Evolutionary conservation across 92 coral and sea anemone genomes (phyloP), one percentile per base, ranked within the genome.

Genomic region (Palythoa caribaeorum): DNA sequence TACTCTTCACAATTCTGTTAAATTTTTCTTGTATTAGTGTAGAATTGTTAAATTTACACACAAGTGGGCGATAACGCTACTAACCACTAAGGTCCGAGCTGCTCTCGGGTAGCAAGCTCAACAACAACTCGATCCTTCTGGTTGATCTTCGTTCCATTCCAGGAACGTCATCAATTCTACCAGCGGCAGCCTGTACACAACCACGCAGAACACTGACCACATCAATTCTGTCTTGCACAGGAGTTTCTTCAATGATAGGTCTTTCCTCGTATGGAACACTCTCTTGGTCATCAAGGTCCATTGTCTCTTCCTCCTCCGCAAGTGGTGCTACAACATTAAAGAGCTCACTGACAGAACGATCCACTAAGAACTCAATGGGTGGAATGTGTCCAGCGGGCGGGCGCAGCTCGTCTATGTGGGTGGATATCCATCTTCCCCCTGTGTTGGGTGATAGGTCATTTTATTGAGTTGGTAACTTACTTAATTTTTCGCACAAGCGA

Each of bases 371-470:
- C 84, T 94, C 93, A 53, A 94, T 85, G 54, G 94, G 90, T 38
- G 98, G 98, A 40, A 96, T 91, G 77, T 94, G 94, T 39, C 92
- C 92, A 13, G 92, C 91, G 19, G 96, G 94, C 16, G 93, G 90
- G 6, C 91, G 94, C 50, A 95, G 93, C 85, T 95, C 98, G 60
- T 95, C 98, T 72, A 96, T 94, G 84, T 96, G 98, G 71, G 89
- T 93, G 51, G 94, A 96, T 77, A 88, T 38, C 98, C 96, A 94
- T 15, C 83, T 87, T 36, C 96, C 95, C 9, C 98, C 84, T 79
- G 37, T 7, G 10, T 11, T 10, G 39, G 38, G 35, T 63, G 21
- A 79, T 1, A 36, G 1, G 71, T 5, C 5, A 0, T 17, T 10
- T 37, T 17, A 59, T 1, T 36, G 9, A 37, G 9, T n/a, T 79